Evolutionary conservation across 2,797 vertebrate genomes (phyloP).

Genomic region (Oryzias sinensis): DNA sequence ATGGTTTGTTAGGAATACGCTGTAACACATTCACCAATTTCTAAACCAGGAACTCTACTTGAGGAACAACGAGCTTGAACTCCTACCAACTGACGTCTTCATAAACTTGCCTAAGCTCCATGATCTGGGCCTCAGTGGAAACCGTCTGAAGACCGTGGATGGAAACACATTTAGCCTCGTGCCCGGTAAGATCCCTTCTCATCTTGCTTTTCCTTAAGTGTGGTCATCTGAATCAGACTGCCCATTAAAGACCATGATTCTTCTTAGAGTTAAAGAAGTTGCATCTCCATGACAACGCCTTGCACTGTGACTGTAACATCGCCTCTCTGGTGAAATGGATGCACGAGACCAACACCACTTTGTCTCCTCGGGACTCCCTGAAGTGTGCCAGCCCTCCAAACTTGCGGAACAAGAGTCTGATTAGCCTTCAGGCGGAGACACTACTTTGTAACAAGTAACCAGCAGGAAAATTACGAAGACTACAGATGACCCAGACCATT

Average conservation of each 20-base stretch:
- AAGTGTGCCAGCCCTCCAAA: conserved; percentile 66
- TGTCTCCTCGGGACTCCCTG: conserved; percentile 50
- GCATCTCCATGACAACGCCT: conserved; percentile 75
- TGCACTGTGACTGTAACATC: conserved; percentile 80
- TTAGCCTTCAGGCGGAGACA: conserved; percentile 45
- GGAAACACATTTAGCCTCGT: conserved; percentile 69
- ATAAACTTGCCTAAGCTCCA: conserved; percentile 69
- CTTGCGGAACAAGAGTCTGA: conserved; percentile 62
- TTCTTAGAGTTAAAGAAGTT: conserved; percentile 71
- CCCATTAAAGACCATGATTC: not conserved
- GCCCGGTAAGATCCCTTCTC: conserved; percentile 58
- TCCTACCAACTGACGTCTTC: conserved; percentile 69
- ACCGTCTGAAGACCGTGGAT: conserved; percentile 74
- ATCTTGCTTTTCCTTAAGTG: not conserved
- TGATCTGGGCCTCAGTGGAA: conserved; percentile 76
- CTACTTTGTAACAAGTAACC: conserved; percentile 60
- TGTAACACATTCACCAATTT: not conserved
- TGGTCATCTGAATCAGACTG: no score
- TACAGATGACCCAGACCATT: not conserved
- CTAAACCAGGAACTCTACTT: conserved; percentile 74
- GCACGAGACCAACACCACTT: conserved; percentile 47
- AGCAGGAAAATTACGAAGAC: not conserved
- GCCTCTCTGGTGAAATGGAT: conserved; percentile 70
- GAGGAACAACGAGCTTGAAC: conserved; percentile 75
- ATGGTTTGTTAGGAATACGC: not conserved